Evolutionary conservation across 2,888 invertebrate species (phyloP).

Genomic region (Torymus auratus): DNA sequence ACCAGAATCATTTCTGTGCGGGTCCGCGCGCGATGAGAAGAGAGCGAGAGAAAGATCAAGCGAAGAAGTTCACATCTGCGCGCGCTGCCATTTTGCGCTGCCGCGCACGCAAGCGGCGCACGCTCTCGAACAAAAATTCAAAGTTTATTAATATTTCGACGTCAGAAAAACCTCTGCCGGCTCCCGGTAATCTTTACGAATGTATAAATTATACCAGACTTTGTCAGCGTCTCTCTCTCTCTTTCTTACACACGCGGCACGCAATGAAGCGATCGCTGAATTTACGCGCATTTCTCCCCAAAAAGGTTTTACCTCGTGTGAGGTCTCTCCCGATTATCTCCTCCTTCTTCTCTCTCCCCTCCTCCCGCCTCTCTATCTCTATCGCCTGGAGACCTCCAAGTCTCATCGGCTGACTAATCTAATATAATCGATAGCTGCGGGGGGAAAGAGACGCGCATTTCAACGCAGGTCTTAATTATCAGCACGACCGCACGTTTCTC

Average conservation of each 20-base stretch:
- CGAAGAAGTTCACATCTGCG: constrained; percentile 7
- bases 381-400: background rate
- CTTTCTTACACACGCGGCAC: background rate
- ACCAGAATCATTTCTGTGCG: constrained; percentile 50
- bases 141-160: constrained; percentile 55
- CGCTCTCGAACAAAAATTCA: constrained; percentile 30
- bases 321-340: constrained; percentile 30
- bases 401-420: constrained; percentile 44
- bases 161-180: constrained; percentile 16
- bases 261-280: constrained; percentile 40
- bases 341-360: constrained; percentile 1
- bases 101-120: background rate
- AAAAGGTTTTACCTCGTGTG: constrained; percentile 43
- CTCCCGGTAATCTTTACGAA: constrained; percentile 53
- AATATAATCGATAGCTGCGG: constrained; percentile 52
- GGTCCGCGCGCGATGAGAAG: constrained; percentile 5
- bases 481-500: constrained; percentile 14
- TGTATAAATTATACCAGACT: constrained; percentile 54
- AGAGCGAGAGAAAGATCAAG: no score
- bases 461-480: constrained; percentile 58
- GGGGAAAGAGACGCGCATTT: constrained; percentile 40
- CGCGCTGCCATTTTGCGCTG: constrained; percentile 39
- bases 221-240: constrained; percentile 31
- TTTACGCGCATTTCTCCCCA: constrained; percentile 38
- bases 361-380: background rate